These are phyloP conservation scores for Seriola dumerili DNA, from an alignment of 2,113 vertebrate genomes.

Conservation along the genomic window DNA sequence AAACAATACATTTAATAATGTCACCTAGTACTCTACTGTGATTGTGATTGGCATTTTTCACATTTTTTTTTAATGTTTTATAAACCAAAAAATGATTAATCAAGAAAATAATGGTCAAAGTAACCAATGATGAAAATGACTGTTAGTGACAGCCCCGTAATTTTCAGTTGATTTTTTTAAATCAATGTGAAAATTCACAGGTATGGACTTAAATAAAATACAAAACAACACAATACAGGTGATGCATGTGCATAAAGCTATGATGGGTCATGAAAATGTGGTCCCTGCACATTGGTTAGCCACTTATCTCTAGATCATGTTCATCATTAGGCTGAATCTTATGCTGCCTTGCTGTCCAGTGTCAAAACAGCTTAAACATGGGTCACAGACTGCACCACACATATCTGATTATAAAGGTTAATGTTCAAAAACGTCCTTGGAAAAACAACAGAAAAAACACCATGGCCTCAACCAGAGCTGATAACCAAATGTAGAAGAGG, in stretches of 20 bases:
- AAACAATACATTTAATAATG: too few species aligned
- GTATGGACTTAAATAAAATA: not conserved
- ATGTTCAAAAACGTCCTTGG: constrained; percentile 8
- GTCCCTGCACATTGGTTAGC: too few species aligned
- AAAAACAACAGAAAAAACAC: constrained; percentile 30
- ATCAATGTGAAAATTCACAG: not conserved
- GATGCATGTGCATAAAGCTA: not conserved
- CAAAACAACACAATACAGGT: not conserved
- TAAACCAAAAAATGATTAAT: not conserved
- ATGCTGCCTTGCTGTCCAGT: not conserved
- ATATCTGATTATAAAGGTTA: constrained; percentile 23
- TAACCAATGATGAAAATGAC: too few species aligned
- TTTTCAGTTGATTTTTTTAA: too few species aligned
- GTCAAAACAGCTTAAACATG: constrained; percentile 25
- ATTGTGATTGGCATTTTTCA: too few species aligned
- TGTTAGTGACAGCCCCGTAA: too few species aligned
- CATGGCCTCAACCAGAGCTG: constrained; percentile 15
- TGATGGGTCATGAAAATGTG: not conserved
- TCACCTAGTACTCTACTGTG: too few species aligned
- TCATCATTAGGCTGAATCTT: not conserved
- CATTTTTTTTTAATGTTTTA: too few species aligned
- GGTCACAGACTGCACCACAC: constrained; percentile 7
- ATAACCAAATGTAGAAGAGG: constrained; percentile 46
- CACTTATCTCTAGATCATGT: not conserved
- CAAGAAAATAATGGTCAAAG: not conserved